Conservation (phyloP, 2,113 vertebrate genomes). For the Phodopus roborovskii region DNA sequence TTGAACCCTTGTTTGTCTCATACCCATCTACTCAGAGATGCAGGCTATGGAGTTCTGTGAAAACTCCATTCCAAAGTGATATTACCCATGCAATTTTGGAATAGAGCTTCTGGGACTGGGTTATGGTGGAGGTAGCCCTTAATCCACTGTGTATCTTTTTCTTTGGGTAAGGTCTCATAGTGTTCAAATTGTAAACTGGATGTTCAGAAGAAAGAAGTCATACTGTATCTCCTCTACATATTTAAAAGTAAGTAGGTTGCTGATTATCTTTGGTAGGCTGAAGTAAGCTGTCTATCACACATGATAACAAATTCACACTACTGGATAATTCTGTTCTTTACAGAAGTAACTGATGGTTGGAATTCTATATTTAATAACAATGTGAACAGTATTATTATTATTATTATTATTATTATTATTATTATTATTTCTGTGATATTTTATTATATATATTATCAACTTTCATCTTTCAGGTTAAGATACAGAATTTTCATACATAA, state of each 20-base stretch:
- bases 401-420: no score
- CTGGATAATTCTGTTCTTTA: neutral
- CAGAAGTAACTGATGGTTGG: neutral
- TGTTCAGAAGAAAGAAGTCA: conserved; percentile 13
- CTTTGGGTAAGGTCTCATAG: neutral
- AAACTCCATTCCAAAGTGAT: neutral
- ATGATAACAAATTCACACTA: neutral
- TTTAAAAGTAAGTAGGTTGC: neutral
- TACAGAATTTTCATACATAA: neutral
- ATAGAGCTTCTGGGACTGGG: neutral
- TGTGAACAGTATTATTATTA: neutral
- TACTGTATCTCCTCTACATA: neutral
- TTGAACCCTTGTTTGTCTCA: neutral
- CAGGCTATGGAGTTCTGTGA: neutral
- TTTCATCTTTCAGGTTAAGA: neutral
- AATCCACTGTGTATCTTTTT: neutral
- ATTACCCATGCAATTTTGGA: neutral
- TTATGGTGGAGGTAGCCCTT: neutral
- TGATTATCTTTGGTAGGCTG: neutral
- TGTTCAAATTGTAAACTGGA: neutral
- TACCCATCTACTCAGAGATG: neutral
- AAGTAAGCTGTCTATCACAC: neutral
- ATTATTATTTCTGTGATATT: neutral
- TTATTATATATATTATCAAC: neutral
- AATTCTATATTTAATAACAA: conserved; percentile 7